Conservation (phyloP, 2,113 vertebrate species). For the Excalfactoria chinensis region DNA sequence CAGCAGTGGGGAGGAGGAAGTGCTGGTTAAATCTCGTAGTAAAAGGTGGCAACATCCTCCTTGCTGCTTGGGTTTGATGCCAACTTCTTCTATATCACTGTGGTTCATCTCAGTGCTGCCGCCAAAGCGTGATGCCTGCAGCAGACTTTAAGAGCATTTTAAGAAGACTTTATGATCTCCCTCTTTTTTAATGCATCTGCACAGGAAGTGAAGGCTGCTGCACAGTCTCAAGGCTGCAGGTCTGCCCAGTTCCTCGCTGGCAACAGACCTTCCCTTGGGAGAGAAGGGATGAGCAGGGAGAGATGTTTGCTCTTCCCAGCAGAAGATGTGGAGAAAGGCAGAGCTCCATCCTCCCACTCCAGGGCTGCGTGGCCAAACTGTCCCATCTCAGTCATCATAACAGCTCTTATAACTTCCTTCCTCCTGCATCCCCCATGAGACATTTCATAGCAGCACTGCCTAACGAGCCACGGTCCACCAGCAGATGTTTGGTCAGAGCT, state of each 20-base stretch:
- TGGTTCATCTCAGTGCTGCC: not conserved
- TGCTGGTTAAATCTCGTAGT: not conserved
- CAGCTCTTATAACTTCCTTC: no score
- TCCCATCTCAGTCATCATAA: accelerated
- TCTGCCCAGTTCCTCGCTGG: not conserved
- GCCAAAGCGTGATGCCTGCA: not conserved
- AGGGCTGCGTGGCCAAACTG: not conserved
- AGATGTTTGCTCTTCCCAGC: not conserved
- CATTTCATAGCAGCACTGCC: not conserved
- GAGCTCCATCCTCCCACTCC: not conserved
- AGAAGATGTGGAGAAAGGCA: not conserved
- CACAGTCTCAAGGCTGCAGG: not conserved
- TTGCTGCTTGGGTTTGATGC: not conserved
- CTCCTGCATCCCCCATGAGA: not conserved
- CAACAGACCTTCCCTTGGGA: not conserved
- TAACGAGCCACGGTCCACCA: no score
- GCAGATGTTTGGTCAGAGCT: not conserved
- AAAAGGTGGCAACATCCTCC: not conserved
- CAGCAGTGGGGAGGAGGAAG: not conserved
- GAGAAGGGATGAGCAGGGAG: not conserved
- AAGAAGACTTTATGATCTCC: not conserved
- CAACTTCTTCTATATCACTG: not conserved
- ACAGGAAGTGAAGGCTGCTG: not conserved
- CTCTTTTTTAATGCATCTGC: not conserved
- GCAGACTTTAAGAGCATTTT: no score